Evolutionary conservation across 2,113 vertebrate genomes (phyloP).

Genomic region (Urocitellus parryii): DNA sequence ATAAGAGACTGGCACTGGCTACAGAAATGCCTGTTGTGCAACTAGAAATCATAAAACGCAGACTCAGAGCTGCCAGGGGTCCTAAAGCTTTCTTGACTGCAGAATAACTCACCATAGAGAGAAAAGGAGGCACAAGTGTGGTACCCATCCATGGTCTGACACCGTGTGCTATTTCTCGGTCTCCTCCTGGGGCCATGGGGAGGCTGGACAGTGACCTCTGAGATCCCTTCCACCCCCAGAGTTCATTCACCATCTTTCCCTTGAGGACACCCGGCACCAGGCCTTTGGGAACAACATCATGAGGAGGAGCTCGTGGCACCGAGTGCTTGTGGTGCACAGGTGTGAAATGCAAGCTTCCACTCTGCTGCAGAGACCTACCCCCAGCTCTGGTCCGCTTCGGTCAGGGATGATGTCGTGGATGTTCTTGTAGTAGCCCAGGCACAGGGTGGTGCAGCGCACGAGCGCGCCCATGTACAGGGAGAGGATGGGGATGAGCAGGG

Average conservation of each 20-base stretch:
- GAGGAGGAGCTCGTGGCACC: fast-evolving
- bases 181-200: fast-evolving
- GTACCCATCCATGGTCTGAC: not conserved
- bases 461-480: constrained; percentile 98
- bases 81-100: not conserved
- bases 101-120: not conserved
- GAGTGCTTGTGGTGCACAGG: not conserved
- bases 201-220: not conserved
- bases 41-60: not conserved
- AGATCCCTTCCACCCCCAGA: not conserved
- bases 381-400: constrained; percentile 94
- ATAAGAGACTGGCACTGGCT: not conserved
- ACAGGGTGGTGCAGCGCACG: constrained; percentile 95
- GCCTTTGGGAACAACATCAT: not conserved
- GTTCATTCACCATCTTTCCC: not conserved
- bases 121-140: not conserved
- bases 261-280: not conserved
- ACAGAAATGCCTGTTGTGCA: not conserved
- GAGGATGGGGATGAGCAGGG: constrained; percentile 96
- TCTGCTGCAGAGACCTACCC: constrained; percentile 86
- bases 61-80: not conserved
- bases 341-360: fast-evolving
- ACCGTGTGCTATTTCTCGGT: not conserved
- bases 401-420: constrained; percentile 97
- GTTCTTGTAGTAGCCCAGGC: constrained; percentile 96